Evolutionary conservation across 1,140 invertebrate species (phyloP).

Genomic region (Drosophila virilis): DNA sequence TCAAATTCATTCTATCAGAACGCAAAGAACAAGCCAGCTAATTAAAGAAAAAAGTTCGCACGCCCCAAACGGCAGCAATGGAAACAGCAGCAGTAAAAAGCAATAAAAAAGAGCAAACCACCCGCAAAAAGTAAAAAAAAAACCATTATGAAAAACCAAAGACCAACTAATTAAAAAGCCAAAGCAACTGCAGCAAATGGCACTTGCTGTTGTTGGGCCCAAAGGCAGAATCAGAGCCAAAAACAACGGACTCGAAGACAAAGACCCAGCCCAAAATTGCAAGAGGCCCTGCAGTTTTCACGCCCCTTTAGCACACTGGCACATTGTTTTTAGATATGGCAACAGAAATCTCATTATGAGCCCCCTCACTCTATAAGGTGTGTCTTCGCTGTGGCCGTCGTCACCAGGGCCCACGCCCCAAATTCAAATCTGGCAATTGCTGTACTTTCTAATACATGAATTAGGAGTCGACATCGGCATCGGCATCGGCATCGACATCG

Average conservation of each 20-base stretch:
- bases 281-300: conserved; percentile 54
- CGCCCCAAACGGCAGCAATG: conserved; percentile 22
- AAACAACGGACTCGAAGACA: conserved; percentile 8
- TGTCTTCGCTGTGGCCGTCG: conserved; percentile 48
- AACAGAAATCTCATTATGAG: conserved; percentile 41
- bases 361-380: conserved; percentile 44
- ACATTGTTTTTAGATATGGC: conserved; percentile 42
- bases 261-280: conserved; percentile 56
- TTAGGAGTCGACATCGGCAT: conserved; percentile 23
- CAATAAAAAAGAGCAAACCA: conserved; percentile 9
- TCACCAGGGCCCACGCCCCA: conserved; percentile 42
- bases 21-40: conserved; percentile 40
- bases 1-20: conserved; percentile 57
- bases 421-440: conserved; percentile 43
- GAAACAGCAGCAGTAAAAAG: neutral
- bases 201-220: conserved; percentile 64
- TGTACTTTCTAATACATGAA: conserved; percentile 76
- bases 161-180: conserved; percentile 67
- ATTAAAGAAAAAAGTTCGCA: conserved; percentile 64
- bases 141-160: neutral
- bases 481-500: conserved; percentile 17
- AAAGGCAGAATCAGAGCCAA: conserved; percentile 11
- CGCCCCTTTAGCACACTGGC: conserved; percentile 38
- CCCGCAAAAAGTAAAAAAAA: neutral
- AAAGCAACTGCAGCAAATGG: conserved; percentile 57